These are phyloP conservation scores for chimpanzee (Pan troglodytes) DNA, from an alignment of 2,113 vertebrate genomes.

Conservation along the genomic window NHGRI_mPanTro3-v2.1_pri NC_072407.2:85723001-85723500, in stretches of 20 bases:
- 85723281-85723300: neutral
- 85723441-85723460: neutral
- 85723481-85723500: conserved; percentile 14
- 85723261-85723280: neutral
- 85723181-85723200: neutral
- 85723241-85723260: neutral
- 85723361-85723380: neutral
- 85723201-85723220: neutral
- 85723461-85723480: neutral
- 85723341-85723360: neutral
- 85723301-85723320: neutral
- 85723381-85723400: neutral
- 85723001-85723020: neutral
- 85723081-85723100: conserved; percentile 65
- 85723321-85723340: neutral
- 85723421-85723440: neutral
- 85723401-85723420: neutral
- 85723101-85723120: conserved; percentile 32
- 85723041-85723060: conserved; percentile 48
- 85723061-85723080: conserved; percentile 72
- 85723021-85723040: conserved; percentile 40
- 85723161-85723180: neutral
- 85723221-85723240: neutral
- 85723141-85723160: conserved; percentile 46
- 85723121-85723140: neutral